Evolutionary conservation across 1,140 invertebrate genomes (phyloP).

Genomic region (Aphelinus certus): DNA sequence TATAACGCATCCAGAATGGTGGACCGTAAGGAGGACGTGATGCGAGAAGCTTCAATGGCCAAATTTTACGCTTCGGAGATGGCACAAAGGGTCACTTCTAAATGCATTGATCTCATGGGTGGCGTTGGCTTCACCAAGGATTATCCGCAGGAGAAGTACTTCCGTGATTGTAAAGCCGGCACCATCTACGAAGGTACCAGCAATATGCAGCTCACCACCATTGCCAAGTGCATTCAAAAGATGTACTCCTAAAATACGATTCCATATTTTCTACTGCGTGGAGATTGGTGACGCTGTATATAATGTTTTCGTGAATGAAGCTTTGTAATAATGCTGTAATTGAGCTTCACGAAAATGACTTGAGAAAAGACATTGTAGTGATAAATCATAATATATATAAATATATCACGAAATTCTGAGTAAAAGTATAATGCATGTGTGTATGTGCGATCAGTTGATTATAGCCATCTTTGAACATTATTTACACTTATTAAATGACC

Average conservation of each 20-base stretch:
- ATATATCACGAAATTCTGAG: too few relatives aligned
- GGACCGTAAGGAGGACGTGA: slow-evolving; percentile 82
- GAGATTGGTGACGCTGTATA: not conserved
- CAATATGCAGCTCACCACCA: slow-evolving; percentile 96
- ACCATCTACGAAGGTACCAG: slow-evolving; percentile 97
- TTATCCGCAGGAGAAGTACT: slow-evolving; percentile 96
- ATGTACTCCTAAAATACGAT: slow-evolving; percentile 67
- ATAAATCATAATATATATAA: too few relatives aligned
- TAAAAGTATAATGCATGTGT: too few relatives aligned
- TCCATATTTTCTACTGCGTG: not conserved
- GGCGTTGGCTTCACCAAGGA: slow-evolving; percentile 96
- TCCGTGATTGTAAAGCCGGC: slow-evolving; percentile 94
- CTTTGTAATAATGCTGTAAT: too few relatives aligned
- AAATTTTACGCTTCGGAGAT: slow-evolving; percentile 75
- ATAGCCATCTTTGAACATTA: too few relatives aligned
- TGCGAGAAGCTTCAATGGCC: slow-evolving; percentile 58
- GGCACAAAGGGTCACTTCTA: slow-evolving; percentile 83
- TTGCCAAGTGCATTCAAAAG: slow-evolving; percentile 86
- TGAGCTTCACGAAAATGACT: too few relatives aligned
- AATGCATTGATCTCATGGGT: slow-evolving; percentile 97
- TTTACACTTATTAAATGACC: too few relatives aligned
- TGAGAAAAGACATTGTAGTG: too few relatives aligned
- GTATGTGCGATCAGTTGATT: too few relatives aligned
- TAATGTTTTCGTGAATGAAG: too few relatives aligned
- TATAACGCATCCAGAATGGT: slow-evolving; percentile 94